Base-by-base conservation (phyloP, 1,140 invertebrate species). In the Dinothrombium tinctorium region DNA sequence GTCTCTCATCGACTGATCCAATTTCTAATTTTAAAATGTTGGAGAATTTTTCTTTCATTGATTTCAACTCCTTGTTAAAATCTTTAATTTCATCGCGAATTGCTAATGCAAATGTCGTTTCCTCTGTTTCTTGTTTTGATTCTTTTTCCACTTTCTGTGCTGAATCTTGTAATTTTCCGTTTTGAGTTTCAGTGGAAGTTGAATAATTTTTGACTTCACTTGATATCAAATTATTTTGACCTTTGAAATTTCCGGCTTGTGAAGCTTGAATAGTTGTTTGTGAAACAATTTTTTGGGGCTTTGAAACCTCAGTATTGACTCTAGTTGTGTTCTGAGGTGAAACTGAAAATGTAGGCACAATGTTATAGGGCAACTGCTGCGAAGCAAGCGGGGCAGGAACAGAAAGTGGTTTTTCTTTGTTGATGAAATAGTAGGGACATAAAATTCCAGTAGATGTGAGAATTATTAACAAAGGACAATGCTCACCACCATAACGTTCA, bases 1-100 rank as follows among this genome's bases (percentile, higher is more conserved):
- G 54, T 45, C 66, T 62, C 44, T 71, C 64, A 20, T 61, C 54
- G 6, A 65, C 59, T 6, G 56, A 58, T 11, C 66, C 67, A 40
- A 66, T 59, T 26, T 28, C 21, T 22, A 23, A 6, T 2, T 37
- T 33, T 15, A 21, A 14, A n/a, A 14, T 25, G 9, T 35, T 21
- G 3, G 31, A 25, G 21, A 33, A 33, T 8, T 24, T 22, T 2
- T 43, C 21, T 28, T 43, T 37, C 21, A 19, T 8, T 7, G 19
- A 20, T 6, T 6, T 8, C 2, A 43, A 7, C 12, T 15, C 12
- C 23, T 37, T 24, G 3, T 11, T 29, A 15, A 43, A 43, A 6
- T 37, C 14, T 2, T 26, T 28, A 15, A 43, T 43, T 43, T 43
- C 33, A n/a, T 43, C 33, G 14, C 17, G 7, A 15, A 43, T 26